Percentiles rank a stretch among this genome's conserved stretches.
Conservation (phyloP, 2,888 invertebrate species). For the Hemithea aestivaria region DNA sequence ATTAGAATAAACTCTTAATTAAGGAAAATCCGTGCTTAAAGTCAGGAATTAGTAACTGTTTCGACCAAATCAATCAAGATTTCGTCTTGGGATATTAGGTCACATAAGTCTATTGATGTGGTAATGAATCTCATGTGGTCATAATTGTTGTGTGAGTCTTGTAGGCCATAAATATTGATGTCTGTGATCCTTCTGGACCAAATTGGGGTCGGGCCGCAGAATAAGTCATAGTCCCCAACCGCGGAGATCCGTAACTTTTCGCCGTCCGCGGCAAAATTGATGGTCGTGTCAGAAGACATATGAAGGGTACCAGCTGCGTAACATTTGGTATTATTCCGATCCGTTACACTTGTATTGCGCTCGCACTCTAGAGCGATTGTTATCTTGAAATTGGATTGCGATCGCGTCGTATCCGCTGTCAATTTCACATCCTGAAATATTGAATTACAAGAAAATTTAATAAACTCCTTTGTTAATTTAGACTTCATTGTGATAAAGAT, state of each 20-base stretch:
- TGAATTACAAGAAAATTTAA: too few relatives aligned
- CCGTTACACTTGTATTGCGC: constrained; percentile 23
- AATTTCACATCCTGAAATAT: constrained; percentile 41
- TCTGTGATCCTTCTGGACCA: constrained; percentile 42
- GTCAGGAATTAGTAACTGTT: too few relatives aligned
- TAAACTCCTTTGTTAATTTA: too few relatives aligned
- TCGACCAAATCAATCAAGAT: constrained; percentile 24
- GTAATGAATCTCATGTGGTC: constrained; percentile 47
- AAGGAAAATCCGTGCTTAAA: too few relatives aligned
- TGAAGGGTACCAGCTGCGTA: constrained; percentile 50
- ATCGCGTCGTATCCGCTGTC: constrained; percentile 53
- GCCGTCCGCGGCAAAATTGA: constrained; percentile 45
- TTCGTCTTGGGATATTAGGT: constrained; percentile 28
- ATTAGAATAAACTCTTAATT: constrained; percentile 1
- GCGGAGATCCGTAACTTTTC: constrained; percentile 40
- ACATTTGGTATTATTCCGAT: constrained; percentile 23
- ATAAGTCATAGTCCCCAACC: constrained; percentile 37
- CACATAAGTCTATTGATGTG: constrained; percentile 46
- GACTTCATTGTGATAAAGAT: too few relatives aligned
- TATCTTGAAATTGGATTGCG: constrained; percentile 43
- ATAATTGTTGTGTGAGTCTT: constrained; percentile 57
- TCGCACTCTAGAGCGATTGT: constrained; percentile 55
- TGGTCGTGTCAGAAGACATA: constrained; percentile 40
- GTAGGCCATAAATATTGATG: constrained; percentile 58
- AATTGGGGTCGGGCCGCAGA: constrained; percentile 37